Evolutionary conservation across 2,888 invertebrate species (phyloP), one percentile per base, ranked within the genome.

Genomic region (Tortricodes alternella): DNA sequence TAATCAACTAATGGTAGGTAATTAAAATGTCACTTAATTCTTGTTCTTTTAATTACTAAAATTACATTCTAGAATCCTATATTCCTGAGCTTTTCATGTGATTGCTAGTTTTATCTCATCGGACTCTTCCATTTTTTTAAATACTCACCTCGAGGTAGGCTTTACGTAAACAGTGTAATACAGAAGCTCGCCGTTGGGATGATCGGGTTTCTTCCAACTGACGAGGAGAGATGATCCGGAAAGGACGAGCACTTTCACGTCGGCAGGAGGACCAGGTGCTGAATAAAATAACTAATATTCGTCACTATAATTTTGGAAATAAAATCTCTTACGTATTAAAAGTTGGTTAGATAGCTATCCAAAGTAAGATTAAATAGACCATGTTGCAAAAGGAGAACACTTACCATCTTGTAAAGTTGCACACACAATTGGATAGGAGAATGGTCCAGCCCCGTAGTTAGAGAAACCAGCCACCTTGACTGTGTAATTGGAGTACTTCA

Each of bases 401-500:
- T 91, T 81, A 96, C 96, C 93, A 81, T 97, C 97, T 83, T 97
- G 96, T 64, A 96, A 93, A 0, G 97, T 97, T 52, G 93, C 92
- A 74, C 97, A 96, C 69, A 93, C 94, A 56, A 96, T 92, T 1
- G 96, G 93, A 46, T 92, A 91, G 49, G 96, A 96, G 62, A 94
- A 92, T 0, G 95, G 93, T 1, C 97, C 97, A 66, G 95, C 95
- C 0, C 97, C 97, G 27, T 94, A 95, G 59, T 94, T 93, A 0
- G 97, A 97, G 76, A 94, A 96, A 0, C 96, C 97, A 68, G 96
- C 89, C 0, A 97, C 95, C 73, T 96, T 94, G 43, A 97, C 92
- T 1, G 96, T 96, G 79, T 97, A 97, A 89, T 97, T 97, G 9
- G 96, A 95, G 73, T 93, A 96, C 73, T 96, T 96, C 70, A 94